Conservation (phyloP, 1,140 invertebrate species). For the Pachyrhynchus sulphureomaculatus region DNA sequence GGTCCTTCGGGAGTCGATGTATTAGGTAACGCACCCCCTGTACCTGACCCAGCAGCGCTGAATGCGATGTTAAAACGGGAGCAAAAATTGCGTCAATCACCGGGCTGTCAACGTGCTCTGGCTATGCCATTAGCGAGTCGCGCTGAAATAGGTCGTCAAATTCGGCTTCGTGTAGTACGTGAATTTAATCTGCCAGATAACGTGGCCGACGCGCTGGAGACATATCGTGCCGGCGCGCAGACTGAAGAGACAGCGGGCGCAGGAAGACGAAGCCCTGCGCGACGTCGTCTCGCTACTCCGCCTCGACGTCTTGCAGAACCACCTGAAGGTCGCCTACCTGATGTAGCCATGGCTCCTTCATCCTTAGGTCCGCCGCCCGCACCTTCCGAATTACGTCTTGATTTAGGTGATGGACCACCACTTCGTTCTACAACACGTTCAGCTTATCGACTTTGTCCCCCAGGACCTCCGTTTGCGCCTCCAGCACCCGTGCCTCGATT, state of each 20-base stretch:
- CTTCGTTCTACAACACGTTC: constrained; percentile 9
- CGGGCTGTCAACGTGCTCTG: constrained; percentile 75
- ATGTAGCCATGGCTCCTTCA: constrained; percentile 22
- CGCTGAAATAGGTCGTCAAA: constrained; percentile 72
- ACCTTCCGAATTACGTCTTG: constrained; percentile 26
- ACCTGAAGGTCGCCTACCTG: constrained; percentile 22
- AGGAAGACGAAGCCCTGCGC: constrained; percentile 17
- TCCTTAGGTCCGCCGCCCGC: constrained; percentile 21
- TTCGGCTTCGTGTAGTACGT: constrained; percentile 84
- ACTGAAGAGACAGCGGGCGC: constrained; percentile 15
- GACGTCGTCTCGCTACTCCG: constrained; percentile 17
- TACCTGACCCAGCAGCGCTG: constrained; percentile 74
- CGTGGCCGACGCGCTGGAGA: constrained; percentile 81
- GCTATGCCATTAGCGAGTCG: constrained; percentile 73
- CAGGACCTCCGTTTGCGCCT: constrained; percentile 24
- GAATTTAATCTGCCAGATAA: constrained; percentile 93
- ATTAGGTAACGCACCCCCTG: constrained; percentile 61
- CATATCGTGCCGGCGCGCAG: constrained; percentile 20
- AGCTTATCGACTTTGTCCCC: constrained; percentile 21
- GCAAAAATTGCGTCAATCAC: constrained; percentile 78
- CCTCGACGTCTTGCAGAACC: constrained; percentile 18
- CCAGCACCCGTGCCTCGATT: constrained; percentile 22
- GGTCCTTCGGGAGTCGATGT: constrained; percentile 65
- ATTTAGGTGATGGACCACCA: constrained; percentile 23
- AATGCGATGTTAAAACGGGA: constrained; percentile 84